Conservation (phyloP, 2,888 invertebrate species). For the Hipparchia sbordonii region DNA sequence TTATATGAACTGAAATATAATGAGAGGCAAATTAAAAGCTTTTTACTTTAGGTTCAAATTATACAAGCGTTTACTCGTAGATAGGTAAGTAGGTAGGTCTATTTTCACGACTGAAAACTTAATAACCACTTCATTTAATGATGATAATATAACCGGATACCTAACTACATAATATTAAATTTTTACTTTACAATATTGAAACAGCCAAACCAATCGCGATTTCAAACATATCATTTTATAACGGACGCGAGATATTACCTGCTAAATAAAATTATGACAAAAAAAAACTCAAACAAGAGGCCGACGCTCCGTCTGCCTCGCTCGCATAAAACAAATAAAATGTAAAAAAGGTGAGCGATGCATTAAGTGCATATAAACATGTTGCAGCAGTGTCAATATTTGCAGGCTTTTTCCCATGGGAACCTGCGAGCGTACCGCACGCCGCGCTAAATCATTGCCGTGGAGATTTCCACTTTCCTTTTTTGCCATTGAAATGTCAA, state of each 20-base stretch:
- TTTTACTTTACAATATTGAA: constrained; percentile 6
- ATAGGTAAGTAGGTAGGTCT: too few relatives aligned
- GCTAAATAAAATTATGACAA: constrained; percentile 76
- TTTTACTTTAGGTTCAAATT: too few relatives aligned
- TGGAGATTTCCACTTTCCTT: constrained; percentile 58
- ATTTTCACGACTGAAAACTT: too few relatives aligned
- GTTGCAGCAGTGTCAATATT: constrained; percentile 81
- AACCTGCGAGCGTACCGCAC: constrained; percentile 57
- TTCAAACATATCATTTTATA: constrained; percentile 58
- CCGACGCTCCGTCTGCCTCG: constrained; percentile 77
- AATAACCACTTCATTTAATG: too few relatives aligned
- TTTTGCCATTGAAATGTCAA: constrained; percentile 79
- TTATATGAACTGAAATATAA: too few relatives aligned
- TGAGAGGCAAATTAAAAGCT: too few relatives aligned
- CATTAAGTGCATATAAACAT: constrained; percentile 83
- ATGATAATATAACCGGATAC: not conserved
- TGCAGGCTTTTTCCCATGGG: constrained; percentile 80
- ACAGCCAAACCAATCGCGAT: constrained; percentile 34
- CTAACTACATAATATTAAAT: not conserved
- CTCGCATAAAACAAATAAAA: constrained; percentile 76
- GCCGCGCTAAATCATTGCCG: constrained; percentile 72
- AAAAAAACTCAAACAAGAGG: constrained; percentile 72
- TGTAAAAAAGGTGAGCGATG: constrained; percentile 79
- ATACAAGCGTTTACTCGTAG: too few relatives aligned
- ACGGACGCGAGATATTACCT: constrained; percentile 57